These are phyloP conservation scores for Drosophila nr. perissopoda DNA, from an alignment of 2,888 invertebrate genomes.

Conservation along the genomic window DNA sequence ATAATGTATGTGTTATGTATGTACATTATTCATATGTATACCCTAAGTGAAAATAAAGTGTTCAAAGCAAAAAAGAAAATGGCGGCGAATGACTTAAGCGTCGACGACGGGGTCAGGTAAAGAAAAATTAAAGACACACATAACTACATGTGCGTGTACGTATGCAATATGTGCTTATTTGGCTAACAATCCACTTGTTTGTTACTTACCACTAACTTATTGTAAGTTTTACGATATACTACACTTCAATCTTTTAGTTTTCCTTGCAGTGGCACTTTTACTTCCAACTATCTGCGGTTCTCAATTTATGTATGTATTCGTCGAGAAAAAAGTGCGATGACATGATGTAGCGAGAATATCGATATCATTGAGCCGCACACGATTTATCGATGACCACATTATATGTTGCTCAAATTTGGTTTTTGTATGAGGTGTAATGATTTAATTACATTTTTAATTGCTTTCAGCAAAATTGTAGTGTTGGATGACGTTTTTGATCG, in stretches of 20 bases:
- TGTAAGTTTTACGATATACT: conserved; percentile 8
- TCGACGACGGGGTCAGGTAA: conserved; percentile 11
- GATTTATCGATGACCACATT: conserved; percentile 16
- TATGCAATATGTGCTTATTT: background rate
- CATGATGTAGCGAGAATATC: conserved; percentile 31
- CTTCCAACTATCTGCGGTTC: conserved; percentile 36
- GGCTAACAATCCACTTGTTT: background rate
- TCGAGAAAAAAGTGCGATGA: conserved; percentile 36
- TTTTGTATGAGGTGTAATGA: background rate
- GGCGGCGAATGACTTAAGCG: conserved; percentile 42
- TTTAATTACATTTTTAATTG: background rate
- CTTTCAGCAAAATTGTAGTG: background rate
- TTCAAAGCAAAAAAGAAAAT: conserved; percentile 49
- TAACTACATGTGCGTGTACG: background rate
- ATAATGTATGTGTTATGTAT: background rate
- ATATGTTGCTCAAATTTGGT: background rate
- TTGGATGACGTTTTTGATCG: background rate
- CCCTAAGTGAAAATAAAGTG: conserved; percentile 25
- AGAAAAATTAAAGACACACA: conserved; percentile 2
- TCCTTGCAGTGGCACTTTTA: conserved; percentile 13
- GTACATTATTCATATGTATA: conserved; percentile 1
- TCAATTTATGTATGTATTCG: conserved; percentile 56
- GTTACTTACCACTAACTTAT: conserved; percentile 47
- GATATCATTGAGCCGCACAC: background rate
- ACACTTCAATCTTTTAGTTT: conserved; percentile 11